Evolutionary conservation across 64 coral and sea anemone genomes (phyloP).

Genomic region (Platygyra sinensis): DNA sequence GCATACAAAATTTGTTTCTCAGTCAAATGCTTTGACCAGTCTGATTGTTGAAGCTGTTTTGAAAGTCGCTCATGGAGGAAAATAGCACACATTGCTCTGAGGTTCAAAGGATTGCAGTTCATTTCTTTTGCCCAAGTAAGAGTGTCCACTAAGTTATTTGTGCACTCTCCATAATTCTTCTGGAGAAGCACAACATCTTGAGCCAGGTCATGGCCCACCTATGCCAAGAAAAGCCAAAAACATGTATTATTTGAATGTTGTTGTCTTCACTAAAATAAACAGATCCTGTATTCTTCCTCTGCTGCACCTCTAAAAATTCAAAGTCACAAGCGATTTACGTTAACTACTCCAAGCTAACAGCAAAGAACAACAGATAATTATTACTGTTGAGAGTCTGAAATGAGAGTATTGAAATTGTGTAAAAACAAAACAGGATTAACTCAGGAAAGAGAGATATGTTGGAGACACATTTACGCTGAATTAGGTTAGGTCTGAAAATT

Average conservation of each 20-base stretch:
- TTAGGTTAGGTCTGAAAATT: too few species aligned
- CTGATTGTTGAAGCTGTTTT: constrained; percentile 62
- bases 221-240: not conserved
- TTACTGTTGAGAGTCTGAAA: too few species aligned
- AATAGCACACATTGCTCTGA: constrained; percentile 77
- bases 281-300: not conserved
- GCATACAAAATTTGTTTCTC: constrained; percentile 79
- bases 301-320: not conserved
- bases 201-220: constrained; percentile 74
- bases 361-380: too few species aligned
- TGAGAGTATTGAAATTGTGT: too few species aligned
- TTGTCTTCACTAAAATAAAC: not conserved
- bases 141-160: constrained; percentile 71
- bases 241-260: not conserved
- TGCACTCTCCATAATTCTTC: constrained; percentile 47
- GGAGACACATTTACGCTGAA: too few species aligned
- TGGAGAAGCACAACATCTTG: constrained; percentile 72
- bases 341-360: too few species aligned
- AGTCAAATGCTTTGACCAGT: constrained; percentile 77
- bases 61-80: constrained; percentile 69
- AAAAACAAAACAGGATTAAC: too few species aligned
- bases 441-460: too few species aligned
- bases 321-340: too few species aligned
- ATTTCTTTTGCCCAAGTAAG: constrained; percentile 66
- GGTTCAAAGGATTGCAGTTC: constrained; percentile 59